These are phyloP conservation scores for Drosophila dives DNA, from an alignment of 2,888 invertebrate genomes.

Conservation along the genomic window DNA sequence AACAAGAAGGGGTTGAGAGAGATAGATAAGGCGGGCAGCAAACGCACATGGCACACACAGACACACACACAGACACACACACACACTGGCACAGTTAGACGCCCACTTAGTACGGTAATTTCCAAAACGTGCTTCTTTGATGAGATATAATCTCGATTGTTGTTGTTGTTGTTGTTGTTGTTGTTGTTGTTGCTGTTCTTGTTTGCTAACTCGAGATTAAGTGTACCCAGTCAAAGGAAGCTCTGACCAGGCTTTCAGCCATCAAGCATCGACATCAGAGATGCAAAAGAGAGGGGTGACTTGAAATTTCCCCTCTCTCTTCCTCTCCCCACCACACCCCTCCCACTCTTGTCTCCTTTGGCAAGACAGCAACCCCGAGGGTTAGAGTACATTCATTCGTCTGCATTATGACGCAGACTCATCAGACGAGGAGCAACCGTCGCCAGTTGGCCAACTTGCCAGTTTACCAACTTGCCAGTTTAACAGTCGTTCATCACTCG, in stretches of 20 bases:
- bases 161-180: conserved; percentile 48
- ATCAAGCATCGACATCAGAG: conserved; percentile 37
- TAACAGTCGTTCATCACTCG: conserved; percentile 48
- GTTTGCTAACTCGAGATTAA: conserved; percentile 66
- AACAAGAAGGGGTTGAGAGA: background rate
- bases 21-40: conserved; percentile 42
- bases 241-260: conserved; percentile 28
- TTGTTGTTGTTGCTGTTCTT: conserved; percentile 46
- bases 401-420: conserved; percentile 70
- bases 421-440: conserved; percentile 31
- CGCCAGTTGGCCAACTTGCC: conserved; percentile 25
- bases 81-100: conserved; percentile 77
- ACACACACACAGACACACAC: conserved; percentile 35
- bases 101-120: conserved; percentile 85
- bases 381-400: conserved; percentile 6
- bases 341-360: background rate
- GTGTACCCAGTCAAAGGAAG: conserved; percentile 57
- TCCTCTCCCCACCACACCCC: background rate
- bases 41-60: conserved; percentile 53
- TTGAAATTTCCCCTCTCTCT: background rate
- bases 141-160: conserved; percentile 81
- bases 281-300: background rate
- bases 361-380: background rate
- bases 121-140: conserved; percentile 84
- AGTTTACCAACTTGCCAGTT: conserved; percentile 17